Conservation (phyloP, 2,113 vertebrate species). For the Dipodomys merriami region DNA sequence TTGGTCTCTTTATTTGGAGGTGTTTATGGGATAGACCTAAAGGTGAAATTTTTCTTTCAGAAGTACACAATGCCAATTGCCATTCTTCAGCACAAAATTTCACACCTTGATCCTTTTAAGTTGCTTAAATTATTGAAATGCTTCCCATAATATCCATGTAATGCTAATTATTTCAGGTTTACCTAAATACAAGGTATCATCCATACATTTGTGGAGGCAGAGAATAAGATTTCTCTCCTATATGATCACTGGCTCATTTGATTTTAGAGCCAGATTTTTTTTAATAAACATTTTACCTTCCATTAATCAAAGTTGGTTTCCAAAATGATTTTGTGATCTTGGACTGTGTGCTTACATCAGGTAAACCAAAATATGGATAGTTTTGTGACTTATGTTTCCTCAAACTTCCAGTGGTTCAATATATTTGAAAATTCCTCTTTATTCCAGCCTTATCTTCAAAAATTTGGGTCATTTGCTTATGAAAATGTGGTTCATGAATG, state of each 20-base stretch:
- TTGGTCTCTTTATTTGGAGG: not conserved
- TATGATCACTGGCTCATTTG: not conserved
- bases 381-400: too few relatives aligned
- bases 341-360: not conserved
- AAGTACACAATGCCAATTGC: not conserved
- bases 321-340: not conserved
- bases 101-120: not conserved
- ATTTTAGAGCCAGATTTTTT: not conserved
- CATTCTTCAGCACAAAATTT: not conserved
- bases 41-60: not conserved
- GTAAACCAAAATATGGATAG: not conserved
- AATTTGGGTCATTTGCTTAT: not conserved
- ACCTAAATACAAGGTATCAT: not conserved
- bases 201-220: not conserved
- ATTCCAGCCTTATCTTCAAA: not conserved
- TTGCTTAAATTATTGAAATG: not conserved
- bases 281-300: not conserved
- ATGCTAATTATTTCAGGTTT: not conserved
- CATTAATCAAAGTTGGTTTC: not conserved
- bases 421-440: not conserved
- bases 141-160: not conserved
- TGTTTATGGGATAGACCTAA: not conserved
- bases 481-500: not conserved
- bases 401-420: not conserved
- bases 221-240: not conserved